These are phyloP conservation scores for Linnaemya tessellans DNA, from an alignment of 2,888 invertebrate genomes.

Conservation along the genomic window DNA sequence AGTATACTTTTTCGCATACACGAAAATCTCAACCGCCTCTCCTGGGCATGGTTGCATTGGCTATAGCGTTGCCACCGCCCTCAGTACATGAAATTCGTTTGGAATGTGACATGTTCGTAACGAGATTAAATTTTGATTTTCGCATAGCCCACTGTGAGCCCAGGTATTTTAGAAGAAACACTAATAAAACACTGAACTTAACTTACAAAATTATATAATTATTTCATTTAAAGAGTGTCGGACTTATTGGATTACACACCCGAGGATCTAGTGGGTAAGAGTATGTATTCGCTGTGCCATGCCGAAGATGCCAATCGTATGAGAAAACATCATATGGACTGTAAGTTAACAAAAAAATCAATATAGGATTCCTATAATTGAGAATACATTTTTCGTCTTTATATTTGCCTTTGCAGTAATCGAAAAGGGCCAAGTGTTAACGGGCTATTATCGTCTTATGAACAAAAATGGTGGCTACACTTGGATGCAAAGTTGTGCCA, in stretches of 20 bases:
- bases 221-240: conserved; percentile 87
- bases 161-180: conserved; percentile 85
- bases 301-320: conserved; percentile 97
- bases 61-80: conserved; percentile 97
- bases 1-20: conserved; percentile 95
- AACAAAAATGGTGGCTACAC: conserved; percentile 98
- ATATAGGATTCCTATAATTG: background rate
- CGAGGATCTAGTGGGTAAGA: conserved; percentile 96
- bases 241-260: conserved; percentile 96
- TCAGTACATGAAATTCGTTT: conserved; percentile 98
- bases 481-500: conserved; percentile 98
- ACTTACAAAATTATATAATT: conserved; percentile 9
- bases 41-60: conserved; percentile 96
- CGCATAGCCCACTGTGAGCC: conserved; percentile 98
- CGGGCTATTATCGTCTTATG: conserved; percentile 97
- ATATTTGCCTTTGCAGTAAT: conserved; percentile 88
- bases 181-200: background rate
- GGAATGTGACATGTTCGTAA: conserved; percentile 98
- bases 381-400: background rate
- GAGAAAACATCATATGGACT: conserved; percentile 96
- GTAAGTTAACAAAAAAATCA: conserved; percentile 87
- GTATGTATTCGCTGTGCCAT: conserved; percentile 96
- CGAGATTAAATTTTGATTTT: conserved; percentile 97
- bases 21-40: conserved; percentile 94
- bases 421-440: conserved; percentile 97